Percentiles rank a stretch among this genome's conserved stretches.
Evolutionary conservation across 2,888 invertebrate genomes (phyloP).

Genomic region (Caenorhabditis afra): DNA sequence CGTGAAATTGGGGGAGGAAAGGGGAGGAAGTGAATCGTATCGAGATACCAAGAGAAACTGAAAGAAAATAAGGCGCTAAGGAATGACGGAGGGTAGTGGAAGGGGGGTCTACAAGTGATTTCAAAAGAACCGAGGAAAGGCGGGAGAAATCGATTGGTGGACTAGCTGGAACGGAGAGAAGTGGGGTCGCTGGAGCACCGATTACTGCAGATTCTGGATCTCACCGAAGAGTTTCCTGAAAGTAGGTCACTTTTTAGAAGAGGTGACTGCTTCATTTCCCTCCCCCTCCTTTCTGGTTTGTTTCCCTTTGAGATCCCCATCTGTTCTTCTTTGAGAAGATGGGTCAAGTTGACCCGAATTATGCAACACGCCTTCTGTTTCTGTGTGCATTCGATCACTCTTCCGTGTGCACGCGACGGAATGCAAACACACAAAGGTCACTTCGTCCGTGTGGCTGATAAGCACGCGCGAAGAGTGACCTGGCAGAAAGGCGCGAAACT

Average conservation of each 20-base stretch:
- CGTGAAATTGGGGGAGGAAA: conserved; percentile 12
- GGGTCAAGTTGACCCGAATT: conserved; percentile 24
- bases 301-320: not conserved
- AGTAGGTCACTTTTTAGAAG: conserved; percentile 13
- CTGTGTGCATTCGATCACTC: conserved; percentile 15
- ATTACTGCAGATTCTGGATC: conserved; percentile 53
- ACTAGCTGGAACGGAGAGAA: conserved; percentile 9
- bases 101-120: conserved; percentile 22
- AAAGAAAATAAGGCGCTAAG: conserved; percentile 32
- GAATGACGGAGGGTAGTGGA: conserved; percentile 21
- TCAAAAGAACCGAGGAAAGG: conserved; percentile 22
- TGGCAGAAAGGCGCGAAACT: not conserved
- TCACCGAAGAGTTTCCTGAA: conserved; percentile 62
- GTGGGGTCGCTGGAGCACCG: too few species aligned
- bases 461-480: not conserved
- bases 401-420: not conserved
- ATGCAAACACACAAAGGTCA: not conserved
- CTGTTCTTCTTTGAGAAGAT: not conserved
- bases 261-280: not conserved
- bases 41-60: conserved; percentile 44
- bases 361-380: conserved; percentile 22
- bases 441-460: not conserved
- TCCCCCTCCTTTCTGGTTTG: not conserved
- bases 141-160: conserved; percentile 6
- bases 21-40: conserved; percentile 2